Conservation (phyloP, 1,140 invertebrate genomes). For the Apolygus lucorum region DNA sequence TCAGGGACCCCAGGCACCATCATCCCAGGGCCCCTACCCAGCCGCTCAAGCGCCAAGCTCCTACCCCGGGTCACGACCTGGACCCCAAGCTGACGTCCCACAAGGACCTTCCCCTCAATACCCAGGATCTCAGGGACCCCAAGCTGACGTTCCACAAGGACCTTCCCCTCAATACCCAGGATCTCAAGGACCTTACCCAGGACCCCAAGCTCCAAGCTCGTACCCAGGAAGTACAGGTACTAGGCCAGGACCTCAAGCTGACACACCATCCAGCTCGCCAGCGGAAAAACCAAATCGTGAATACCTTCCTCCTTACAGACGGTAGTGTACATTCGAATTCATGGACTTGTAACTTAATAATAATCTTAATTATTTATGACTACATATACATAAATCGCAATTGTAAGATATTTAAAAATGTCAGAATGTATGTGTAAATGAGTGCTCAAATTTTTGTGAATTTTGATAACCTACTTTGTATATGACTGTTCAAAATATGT, state of each 20-base stretch:
- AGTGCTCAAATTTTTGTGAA: not conserved
- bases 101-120: constrained; percentile 17
- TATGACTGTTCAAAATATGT: not conserved
- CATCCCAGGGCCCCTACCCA: constrained; percentile 29
- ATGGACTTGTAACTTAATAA: not conserved
- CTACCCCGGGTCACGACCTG: constrained; percentile 26
- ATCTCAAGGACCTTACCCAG: constrained; percentile 6
- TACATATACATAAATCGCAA: too few species aligned
- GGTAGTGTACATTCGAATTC: constrained; percentile 15
- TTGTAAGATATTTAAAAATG: too few species aligned
- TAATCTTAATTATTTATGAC: not conserved
- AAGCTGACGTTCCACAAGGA: constrained; percentile 26
- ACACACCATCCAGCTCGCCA: constrained; percentile 11
- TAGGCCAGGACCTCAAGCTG: constrained; percentile 17
- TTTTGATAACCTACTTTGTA: too few species aligned
- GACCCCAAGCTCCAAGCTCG: not conserved
- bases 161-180: constrained; percentile 27
- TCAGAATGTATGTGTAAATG: not conserved
- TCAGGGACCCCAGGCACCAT: constrained; percentile 35
- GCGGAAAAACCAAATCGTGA: constrained; percentile 31
- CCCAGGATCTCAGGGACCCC: constrained; percentile 29
- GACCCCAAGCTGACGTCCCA: constrained; percentile 21
- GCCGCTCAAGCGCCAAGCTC: constrained; percentile 29
- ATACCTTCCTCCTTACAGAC: constrained; percentile 33
- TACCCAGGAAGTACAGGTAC: constrained; percentile 20